phyloP scores from a whole-genome alignment of 2,888 invertebrate genomes.

The Andrena fulva region DNA sequence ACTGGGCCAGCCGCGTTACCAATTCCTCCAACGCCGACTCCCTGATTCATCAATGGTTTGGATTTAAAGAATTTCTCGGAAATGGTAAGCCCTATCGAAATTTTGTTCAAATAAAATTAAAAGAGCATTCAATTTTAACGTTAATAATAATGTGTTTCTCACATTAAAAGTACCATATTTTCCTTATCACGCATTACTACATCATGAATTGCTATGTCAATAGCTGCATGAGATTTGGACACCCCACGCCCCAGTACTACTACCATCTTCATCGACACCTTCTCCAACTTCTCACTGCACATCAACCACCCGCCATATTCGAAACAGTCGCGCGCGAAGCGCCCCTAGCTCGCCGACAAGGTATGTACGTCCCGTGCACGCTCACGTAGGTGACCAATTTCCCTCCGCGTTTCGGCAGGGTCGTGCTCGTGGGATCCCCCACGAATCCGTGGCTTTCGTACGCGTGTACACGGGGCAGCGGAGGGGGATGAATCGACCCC shows the following conservation, averaged over 20 bases:
- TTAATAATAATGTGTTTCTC: too few species aligned
- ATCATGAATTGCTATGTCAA: too few species aligned
- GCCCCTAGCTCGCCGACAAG: constrained; percentile 9
- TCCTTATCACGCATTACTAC: too few species aligned
- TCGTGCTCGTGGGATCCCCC: constrained; percentile 36
- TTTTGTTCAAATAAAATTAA: too few species aligned
- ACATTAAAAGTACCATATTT: too few species aligned
- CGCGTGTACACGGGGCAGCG: constrained; percentile 13
- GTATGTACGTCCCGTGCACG: constrained; percentile 7
- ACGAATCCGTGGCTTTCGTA: constrained; percentile 57
- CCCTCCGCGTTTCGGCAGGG: constrained; percentile 45
- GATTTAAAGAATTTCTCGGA: too few species aligned
- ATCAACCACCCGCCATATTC: not conserved
- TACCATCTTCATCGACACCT: not conserved
- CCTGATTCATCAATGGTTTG: too few species aligned
- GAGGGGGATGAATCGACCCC: not conserved
- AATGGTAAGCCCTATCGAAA: too few species aligned
- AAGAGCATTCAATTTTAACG: too few species aligned
- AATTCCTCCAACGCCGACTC: too few species aligned
- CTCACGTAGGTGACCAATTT: constrained; percentile 59
- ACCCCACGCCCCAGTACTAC: not conserved
- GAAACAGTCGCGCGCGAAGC: constrained; percentile 6
- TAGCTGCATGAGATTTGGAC: not conserved
- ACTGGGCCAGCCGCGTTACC: too few species aligned
- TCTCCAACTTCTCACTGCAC: not conserved